These are phyloP conservation scores for Hydrozoanthus gracilis DNA, from an alignment of 92 coral and sea anemone species.

Conservation along the genomic window DNA sequence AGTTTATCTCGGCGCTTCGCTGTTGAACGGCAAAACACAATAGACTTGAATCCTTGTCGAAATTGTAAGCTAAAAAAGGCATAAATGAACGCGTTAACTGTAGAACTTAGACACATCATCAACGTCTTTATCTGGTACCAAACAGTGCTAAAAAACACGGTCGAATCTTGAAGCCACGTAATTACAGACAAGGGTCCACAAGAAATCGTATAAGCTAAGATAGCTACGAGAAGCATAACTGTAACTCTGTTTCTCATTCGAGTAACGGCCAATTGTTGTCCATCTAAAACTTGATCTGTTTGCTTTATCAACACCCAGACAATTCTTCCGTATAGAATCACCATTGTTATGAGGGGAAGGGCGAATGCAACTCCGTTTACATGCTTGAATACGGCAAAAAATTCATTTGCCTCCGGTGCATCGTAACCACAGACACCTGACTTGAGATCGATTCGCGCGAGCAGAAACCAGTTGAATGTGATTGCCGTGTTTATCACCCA, in stretches of 20 bases:
- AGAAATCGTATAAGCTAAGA: background rate
- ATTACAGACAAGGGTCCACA: constrained; percentile 16
- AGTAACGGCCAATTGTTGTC: constrained; percentile 7
- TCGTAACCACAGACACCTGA: background rate
- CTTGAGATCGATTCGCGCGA: background rate
- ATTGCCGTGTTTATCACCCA: constrained; percentile 11
- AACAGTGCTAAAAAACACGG: background rate
- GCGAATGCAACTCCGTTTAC: background rate
- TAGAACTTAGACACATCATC: background rate
- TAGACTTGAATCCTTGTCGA: constrained; percentile 23
- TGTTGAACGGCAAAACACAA: background rate
- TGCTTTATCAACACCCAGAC: constrained; percentile 16
- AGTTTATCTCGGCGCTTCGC: background rate
- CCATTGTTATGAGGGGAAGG: constrained; percentile 14
- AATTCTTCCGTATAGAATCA: background rate
- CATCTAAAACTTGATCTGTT: constrained; percentile 16
- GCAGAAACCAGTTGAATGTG: background rate
- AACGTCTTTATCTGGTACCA: background rate
- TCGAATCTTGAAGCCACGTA: background rate
- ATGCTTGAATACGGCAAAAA: background rate
- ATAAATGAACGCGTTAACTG: constrained; percentile 24
- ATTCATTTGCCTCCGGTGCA: background rate
- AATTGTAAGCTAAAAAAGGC: constrained; percentile 18
- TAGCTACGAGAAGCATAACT: background rate
- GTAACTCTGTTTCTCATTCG: constrained; percentile 22